Percentiles rank a stretch among this genome's conserved stretches.
phyloP scores from a whole-genome alignment of 1,140 invertebrate species.

The Brachionus rubens region DNA sequence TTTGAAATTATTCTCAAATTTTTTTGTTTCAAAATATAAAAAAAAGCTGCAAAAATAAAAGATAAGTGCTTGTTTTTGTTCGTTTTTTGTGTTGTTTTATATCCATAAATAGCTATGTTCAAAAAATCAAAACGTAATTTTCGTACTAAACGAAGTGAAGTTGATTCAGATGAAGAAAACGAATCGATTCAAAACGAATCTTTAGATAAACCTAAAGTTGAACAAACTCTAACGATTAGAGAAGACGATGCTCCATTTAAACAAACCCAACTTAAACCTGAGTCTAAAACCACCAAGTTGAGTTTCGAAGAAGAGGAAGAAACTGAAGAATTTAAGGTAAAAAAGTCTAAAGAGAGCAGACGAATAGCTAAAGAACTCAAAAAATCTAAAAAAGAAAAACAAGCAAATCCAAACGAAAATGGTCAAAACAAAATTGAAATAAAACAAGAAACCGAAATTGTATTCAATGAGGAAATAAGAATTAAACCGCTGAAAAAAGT shows the following conservation, averaged over 20 bases:
- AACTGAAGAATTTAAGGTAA: conserved; percentile 84
- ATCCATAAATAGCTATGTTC: neutral
- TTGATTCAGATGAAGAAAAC: conserved; percentile 25
- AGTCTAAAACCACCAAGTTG: conserved; percentile 42
- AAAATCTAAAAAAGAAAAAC: conserved; percentile 69
- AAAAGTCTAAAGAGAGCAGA: conserved; percentile 87
- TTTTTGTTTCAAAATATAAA: too few relatives aligned
- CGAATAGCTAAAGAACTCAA: conserved; percentile 80
- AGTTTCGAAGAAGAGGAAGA: conserved; percentile 50
- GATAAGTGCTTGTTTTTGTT: neutral
- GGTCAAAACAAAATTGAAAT: neutral
- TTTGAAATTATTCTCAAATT: too few relatives aligned
- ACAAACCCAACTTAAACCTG: too few relatives aligned
- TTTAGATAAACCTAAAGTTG: neutral
- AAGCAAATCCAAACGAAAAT: conserved; percentile 63
- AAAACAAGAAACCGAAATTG: conserved; percentile 48
- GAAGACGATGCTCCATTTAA: neutral
- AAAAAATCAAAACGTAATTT: conserved; percentile 44
- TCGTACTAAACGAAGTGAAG: conserved; percentile 16
- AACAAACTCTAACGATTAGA: conserved; percentile 2
- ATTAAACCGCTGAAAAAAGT: conserved; percentile 35
- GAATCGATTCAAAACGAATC: neutral
- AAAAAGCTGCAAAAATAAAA: too few relatives aligned
- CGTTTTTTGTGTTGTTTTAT: neutral
- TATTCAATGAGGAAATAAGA: conserved; percentile 32